Evolutionary conservation across 1,140 invertebrate genomes (phyloP).

Genomic region (Euschistus heros): DNA sequence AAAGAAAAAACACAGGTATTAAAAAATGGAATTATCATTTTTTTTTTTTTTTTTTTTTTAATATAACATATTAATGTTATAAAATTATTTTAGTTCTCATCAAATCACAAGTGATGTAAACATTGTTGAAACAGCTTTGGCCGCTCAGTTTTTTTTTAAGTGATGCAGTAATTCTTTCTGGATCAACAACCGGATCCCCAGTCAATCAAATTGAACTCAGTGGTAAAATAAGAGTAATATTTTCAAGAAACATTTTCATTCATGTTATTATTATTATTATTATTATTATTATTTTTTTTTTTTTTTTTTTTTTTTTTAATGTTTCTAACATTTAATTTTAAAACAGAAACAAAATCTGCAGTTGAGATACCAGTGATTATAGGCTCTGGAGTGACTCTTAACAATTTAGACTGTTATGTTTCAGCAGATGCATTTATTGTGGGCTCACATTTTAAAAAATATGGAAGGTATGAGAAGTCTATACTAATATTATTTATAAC

Average conservation of each 20-base stretch:
- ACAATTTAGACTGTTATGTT: conserved; percentile 52
- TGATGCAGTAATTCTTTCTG: conserved; percentile 71
- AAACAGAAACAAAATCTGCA: conserved; percentile 41
- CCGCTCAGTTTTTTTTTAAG: conserved; percentile 71
- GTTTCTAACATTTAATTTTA: neutral
- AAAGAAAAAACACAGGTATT: conserved; percentile 75
- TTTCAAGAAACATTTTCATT: neutral
- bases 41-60: no score
- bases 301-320: no score
- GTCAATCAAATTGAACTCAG: conserved; percentile 45
- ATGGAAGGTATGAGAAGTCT: conserved; percentile 41
- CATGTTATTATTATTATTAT: neutral
- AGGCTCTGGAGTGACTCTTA: conserved; percentile 61
- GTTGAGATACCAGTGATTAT: conserved; percentile 56
- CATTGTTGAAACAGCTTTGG: conserved; percentile 57
- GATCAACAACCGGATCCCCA: conserved; percentile 53
- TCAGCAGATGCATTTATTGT: conserved; percentile 59
- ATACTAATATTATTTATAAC: no score
- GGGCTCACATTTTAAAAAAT: conserved; percentile 65
- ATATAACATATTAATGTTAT: conserved; percentile 15
- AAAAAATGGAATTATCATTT: neutral
- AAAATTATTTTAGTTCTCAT: conserved; percentile 53
- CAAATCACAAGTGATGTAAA: conserved; percentile 61
- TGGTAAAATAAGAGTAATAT: conserved; percentile 34
- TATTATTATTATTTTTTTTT: no score